Evolutionary conservation across 2,888 invertebrate species (phyloP).

Genomic region (Colletes collaris): DNA sequence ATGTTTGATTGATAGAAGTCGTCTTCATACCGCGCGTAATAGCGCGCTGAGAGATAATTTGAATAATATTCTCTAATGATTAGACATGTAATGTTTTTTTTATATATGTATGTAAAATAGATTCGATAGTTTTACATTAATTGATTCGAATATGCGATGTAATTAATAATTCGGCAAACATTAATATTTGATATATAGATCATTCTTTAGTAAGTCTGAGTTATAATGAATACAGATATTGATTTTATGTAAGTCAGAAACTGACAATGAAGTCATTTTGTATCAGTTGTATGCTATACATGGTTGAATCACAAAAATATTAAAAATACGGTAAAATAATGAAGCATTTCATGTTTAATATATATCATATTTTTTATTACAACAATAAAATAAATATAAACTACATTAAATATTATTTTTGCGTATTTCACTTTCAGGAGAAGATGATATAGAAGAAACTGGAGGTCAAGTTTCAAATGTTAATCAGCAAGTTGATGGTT

Average conservation of each 20-base stretch:
- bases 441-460: conserved; percentile 90
- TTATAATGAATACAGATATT: conserved; percentile 38
- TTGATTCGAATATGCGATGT: background rate
- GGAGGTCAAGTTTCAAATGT: conserved; percentile 80
- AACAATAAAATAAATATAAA: too few species aligned
- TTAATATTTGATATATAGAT: background rate
- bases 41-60: background rate
- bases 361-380: background rate
- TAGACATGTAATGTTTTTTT: conserved; percentile 4
- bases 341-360: too few species aligned
- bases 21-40: too few species aligned
- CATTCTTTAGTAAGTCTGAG: conserved; percentile 22
- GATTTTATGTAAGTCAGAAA: conserved; percentile 35
- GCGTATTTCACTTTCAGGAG: conserved; percentile 81
- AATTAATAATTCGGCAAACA: background rate
- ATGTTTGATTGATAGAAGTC: background rate
- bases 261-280: background rate
- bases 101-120: background rate
- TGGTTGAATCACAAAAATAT: background rate
- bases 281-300: too few species aligned
- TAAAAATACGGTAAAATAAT: too few species aligned
- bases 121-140: background rate
- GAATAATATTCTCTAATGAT: background rate
- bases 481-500: conserved; percentile 87
- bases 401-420: background rate